Percentiles rank a stretch among this genome's conserved stretches.
Evolutionary conservation across 2,888 invertebrate species (phyloP).

Genomic region (Habroteleia sp.): DNA sequence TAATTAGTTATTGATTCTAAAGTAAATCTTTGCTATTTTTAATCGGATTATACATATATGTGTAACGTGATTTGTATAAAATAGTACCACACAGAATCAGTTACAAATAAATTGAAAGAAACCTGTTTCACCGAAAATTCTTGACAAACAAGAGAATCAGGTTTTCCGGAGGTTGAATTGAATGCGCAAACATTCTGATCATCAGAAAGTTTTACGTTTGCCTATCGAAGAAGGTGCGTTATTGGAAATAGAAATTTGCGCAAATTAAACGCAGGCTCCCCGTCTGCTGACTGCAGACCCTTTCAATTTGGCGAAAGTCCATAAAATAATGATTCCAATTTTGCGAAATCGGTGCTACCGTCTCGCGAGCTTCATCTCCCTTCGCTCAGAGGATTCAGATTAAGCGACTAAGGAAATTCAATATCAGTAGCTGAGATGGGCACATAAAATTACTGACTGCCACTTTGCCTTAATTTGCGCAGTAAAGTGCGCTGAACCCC

Average conservation of each 20-base stretch:
- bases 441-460: constrained; percentile 81
- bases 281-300: constrained; percentile 49
- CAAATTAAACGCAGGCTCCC: constrained; percentile 66
- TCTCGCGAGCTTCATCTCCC: constrained; percentile 47
- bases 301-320: constrained; percentile 76
- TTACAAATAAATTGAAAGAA: no score
- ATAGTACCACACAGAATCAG: no score
- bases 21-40: no score
- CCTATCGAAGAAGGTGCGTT: constrained; percentile 28
- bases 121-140: no score
- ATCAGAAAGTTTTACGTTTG: constrained; percentile 28
- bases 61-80: no score
- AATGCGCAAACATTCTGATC: constrained; percentile 11
- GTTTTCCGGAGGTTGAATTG: background rate
- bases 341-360: constrained; percentile 69
- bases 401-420: constrained; percentile 80
- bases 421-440: constrained; percentile 81
- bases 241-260: constrained; percentile 65
- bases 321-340: constrained; percentile 80
- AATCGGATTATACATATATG: no score
- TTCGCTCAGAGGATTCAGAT: constrained; percentile 75
- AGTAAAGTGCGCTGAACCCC: constrained; percentile 74
- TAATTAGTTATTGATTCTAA: no score
- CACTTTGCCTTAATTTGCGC: constrained; percentile 81
- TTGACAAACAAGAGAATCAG: background rate